Evolutionary conservation across 2,888 invertebrate genomes (phyloP), one percentile per base, ranked within the genome.

Genomic region (Chaitophorus viminalis): DNA sequence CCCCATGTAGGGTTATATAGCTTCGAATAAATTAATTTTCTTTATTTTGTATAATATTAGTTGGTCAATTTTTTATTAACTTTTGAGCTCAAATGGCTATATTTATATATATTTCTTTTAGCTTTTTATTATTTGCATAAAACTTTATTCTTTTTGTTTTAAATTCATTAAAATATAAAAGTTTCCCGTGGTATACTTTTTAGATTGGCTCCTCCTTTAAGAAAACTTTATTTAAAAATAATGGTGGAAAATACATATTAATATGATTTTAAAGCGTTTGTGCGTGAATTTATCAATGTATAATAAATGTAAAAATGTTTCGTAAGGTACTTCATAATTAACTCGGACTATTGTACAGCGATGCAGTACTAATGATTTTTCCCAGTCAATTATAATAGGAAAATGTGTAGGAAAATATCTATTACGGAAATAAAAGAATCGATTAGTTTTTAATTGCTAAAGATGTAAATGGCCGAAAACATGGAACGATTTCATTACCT

Each of bases 141-240:
- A 75, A 83, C 60, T 83, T 46, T 79, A 60, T 25, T 14, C 60
- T 75, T 83, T 83, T 72, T 54, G 18, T 72, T 82, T 72, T 72
- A 83, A 75, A 83, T 75, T 75, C 74, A 75, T 83, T 74, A 75
- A 39, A 39, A 39, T 29, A 39, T 31, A 83, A 6, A 60, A 60
- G 83, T 60, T 75, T 21, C 36, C 36, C 21, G 60, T 39, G 14
- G 36, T 60, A n/a, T n/a, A 83, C 39, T 60, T 17, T 83, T 60
- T 75, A 75, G 54, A 75, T 60, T 83, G 36, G 29, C 33, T 83
- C 14, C 54, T 83, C 9, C 11, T 14, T 46, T n/a, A 68, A 33
- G 70, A 82, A 70, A 82, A 33, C 70, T 11, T 11, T 46, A 9
- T 39, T 9, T 1, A 39, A 39, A 39, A 39, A 39, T 9, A 81